A percentile compares a stretch with the other conserved stretches of the same genome.
Conservation (phyloP, 2,113 vertebrate genomes). For the Willisornis vidua region DNA sequence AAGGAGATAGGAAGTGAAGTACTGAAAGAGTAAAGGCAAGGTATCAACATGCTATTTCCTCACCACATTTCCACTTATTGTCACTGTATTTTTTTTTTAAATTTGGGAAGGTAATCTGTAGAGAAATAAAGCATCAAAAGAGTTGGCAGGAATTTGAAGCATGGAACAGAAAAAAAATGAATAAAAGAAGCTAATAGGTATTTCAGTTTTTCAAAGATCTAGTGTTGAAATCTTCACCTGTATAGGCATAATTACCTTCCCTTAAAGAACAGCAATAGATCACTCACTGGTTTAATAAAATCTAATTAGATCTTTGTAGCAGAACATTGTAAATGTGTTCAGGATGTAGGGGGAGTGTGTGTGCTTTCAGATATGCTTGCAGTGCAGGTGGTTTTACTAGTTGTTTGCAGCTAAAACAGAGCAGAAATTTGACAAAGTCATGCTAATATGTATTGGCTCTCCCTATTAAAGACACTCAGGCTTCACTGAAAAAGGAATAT, state of each 20-base stretch:
- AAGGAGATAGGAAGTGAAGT: neutral
- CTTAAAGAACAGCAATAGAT: neutral
- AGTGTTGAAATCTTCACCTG: neutral
- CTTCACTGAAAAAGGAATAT: neutral
- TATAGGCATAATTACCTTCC: neutral
- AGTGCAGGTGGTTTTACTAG: neutral
- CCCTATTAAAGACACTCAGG: neutral
- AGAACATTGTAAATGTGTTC: neutral
- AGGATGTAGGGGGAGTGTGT: fast-evolving
- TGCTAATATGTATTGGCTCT: neutral
- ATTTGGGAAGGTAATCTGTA: neutral
- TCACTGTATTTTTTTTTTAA: neutral
- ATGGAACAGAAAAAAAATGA: neutral
- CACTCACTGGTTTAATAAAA: neutral
- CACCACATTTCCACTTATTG: neutral
- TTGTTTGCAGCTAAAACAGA: neutral
- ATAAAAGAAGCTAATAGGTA: neutral
- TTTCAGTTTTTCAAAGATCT: neutral
- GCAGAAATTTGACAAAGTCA: neutral
- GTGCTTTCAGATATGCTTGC: neutral
- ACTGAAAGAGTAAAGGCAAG: neutral
- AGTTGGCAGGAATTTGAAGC: neutral
- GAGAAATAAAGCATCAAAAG: neutral
- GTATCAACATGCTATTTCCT: neutral
- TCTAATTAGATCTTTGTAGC: neutral